Conservation (phyloP, 2,888 invertebrate genomes). For the Pristionchus entomophagus region DNA sequence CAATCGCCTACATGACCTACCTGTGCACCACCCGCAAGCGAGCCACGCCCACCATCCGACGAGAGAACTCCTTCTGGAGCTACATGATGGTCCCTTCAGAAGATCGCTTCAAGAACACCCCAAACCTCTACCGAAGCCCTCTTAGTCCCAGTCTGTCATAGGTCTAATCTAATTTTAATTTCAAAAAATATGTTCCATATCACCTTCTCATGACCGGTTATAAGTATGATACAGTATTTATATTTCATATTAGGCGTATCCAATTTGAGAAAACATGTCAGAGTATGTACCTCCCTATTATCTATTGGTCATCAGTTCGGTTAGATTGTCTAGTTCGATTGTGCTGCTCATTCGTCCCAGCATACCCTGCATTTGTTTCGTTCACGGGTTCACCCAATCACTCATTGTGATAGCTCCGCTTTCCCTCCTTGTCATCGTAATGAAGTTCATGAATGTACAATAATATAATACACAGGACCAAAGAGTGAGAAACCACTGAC, state of each 20-base stretch:
- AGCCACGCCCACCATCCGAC: background rate
- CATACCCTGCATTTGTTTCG: background rate
- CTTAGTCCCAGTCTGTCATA: slow-evolving; percentile 41
- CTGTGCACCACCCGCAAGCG: background rate
- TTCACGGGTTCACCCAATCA: background rate
- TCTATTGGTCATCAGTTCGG: background rate
- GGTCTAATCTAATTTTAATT: background rate
- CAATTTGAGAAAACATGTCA: slow-evolving; percentile 22
- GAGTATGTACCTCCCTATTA: background rate
- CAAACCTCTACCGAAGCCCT: slow-evolving; percentile 3
- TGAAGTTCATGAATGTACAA: background rate
- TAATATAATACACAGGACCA: background rate
- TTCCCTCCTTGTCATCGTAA: background rate
- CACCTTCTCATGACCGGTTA: background rate
- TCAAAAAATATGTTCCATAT: background rate
- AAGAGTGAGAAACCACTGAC: too few relatives aligned
- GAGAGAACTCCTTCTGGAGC: slow-evolving; percentile 42
- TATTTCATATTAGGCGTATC: slow-evolving; percentile 15
- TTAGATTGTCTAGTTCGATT: background rate
- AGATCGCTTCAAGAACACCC: slow-evolving; percentile 18
- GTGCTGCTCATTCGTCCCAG: background rate
- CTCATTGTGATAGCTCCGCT: slow-evolving; percentile 19
- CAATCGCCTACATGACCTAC: slow-evolving; percentile 18
- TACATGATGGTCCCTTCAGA: slow-evolving; percentile 48
- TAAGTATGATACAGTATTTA: slow-evolving; percentile 28